Base-by-base conservation (phyloP, 2,888 invertebrate species). In the Harmothoe impar region DNA sequence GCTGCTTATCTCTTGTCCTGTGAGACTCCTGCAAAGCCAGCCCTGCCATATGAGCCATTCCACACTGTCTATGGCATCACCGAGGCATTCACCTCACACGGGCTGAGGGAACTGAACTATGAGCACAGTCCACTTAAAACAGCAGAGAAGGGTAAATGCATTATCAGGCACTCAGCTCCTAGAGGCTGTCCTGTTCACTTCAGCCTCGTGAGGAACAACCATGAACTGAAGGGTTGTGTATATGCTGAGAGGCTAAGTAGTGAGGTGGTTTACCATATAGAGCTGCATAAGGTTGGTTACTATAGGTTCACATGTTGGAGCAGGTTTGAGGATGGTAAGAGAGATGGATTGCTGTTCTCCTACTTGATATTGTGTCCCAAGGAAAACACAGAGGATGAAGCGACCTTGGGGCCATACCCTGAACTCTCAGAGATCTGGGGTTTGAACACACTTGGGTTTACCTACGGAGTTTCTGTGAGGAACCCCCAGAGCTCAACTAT, bases 251-350 rank as follows among this genome's bases (percentile, higher is more conserved):
- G 52, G 10, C 52, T 54, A 5, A 31, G 29, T 29, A 54, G 33
- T 86, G 86, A 86, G 7, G 86, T 86, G 7, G 33, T 33, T 25
- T 86, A 86, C 20, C 86, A 86, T 29, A 86, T 86, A 25, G 54
- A 86, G 17, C 54, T 86, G 0, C 29, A 52, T 5, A n/a, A 54
- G 7, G 12, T 10, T 3, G 86, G 86, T 1, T 86, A 86, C 23
- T 54, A 56, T 29, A 52, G 86, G 29, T 86, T 86, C 86, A 86
- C 86, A 31, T 86, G 86, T 56, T 86, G 52, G 86, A 52, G 56
- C 54, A 10, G 29, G 0, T 56, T 33, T 54, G 86, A 86, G n/a
- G 54, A 54, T 54, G 54, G 86, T 29, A 31, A 54, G 52, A 31
- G n/a, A 15, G 54, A 86, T 54, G 52, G 29, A 7, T 86, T 86